Evolutionary conservation across 2,113 vertebrate species (phyloP).

Genomic region (Oncorhynchus mykiss): DNA sequence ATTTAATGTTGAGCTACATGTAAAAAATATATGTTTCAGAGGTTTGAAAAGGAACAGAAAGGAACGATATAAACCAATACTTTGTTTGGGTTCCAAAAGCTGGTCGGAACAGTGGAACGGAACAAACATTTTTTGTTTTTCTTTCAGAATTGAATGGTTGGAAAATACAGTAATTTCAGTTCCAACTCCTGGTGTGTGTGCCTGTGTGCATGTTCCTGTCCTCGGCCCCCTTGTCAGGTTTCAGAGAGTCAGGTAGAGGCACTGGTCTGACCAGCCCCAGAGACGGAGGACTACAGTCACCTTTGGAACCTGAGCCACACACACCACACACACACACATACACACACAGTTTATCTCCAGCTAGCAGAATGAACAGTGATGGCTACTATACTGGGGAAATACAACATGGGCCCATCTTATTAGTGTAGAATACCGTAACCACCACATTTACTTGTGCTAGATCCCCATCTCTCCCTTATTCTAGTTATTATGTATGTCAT

Average conservation of each 20-base stretch:
- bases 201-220: slow-evolving; percentile 9
- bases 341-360: too few relatives aligned
- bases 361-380: not conserved
- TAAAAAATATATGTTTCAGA: too few relatives aligned
- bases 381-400: slow-evolving; percentile 11
- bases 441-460: slow-evolving; percentile 24
- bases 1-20: too few relatives aligned
- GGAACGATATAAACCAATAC: too few relatives aligned
- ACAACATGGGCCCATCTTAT: slow-evolving; percentile 12
- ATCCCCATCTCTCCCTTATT: slow-evolving; percentile 30
- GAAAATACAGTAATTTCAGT: not conserved
- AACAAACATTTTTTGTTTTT: too few relatives aligned
- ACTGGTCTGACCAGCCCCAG: slow-evolving; percentile 17
- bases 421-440: slow-evolving; percentile 7
- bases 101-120: too few relatives aligned
- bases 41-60: too few relatives aligned
- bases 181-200: not conserved
- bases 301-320: slow-evolving; percentile 15
- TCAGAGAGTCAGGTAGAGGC: slow-evolving; percentile 23
- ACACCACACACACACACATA: too few relatives aligned
- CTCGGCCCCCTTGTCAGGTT: slow-evolving; percentile 21
- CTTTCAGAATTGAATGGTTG: too few relatives aligned
- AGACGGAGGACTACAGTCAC: slow-evolving; percentile 18
- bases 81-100: too few relatives aligned
- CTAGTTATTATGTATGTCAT: slow-evolving; percentile 34